A percentile compares a stretch with the other conserved stretches of the same genome.
Conservation (phyloP, 1,140 invertebrate species). For the Drosophila lini region DNA sequence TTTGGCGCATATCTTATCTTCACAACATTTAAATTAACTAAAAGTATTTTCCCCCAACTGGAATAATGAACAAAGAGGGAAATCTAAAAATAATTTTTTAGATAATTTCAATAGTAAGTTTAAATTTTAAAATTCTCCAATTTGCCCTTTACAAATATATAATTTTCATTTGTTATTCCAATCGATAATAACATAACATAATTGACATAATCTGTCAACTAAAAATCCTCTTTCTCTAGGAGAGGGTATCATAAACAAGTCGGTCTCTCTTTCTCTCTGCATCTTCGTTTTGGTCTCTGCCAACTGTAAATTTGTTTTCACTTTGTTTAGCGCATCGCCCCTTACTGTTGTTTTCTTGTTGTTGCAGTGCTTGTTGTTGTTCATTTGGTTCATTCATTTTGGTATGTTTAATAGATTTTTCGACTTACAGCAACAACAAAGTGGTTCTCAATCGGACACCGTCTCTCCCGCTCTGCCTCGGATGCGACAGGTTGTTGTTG, state of each 20-base stretch:
- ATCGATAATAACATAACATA: too few relatives aligned
- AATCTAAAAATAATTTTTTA: too few relatives aligned
- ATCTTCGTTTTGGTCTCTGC: constrained; percentile 44
- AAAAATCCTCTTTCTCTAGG: neutral
- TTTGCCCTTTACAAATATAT: neutral
- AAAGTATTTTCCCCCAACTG: constrained; percentile 1
- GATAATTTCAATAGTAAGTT: neutral
- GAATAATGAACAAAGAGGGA: neutral
- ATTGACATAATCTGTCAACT: neutral
- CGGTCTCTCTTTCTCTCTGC: constrained; percentile 27
- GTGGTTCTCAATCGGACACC: constrained; percentile 53
- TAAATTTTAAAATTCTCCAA: neutral
- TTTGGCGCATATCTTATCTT: constrained; percentile 21
- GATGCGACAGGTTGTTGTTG: constrained; percentile 47
- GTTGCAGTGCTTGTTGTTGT: constrained; percentile 30
- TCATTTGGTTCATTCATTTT: constrained; percentile 69
- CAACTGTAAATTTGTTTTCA: constrained; percentile 83
- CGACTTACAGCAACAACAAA: constrained; percentile 56
- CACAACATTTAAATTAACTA: constrained; percentile 14
- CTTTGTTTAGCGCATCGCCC: constrained; percentile 76
- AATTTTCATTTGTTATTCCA: neutral
- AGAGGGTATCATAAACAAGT: constrained; percentile 37
- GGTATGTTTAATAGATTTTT: constrained; percentile 56
- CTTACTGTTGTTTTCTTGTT: constrained; percentile 54
- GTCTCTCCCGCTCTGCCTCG: constrained; percentile 1